Percentiles rank a stretch among this genome's conserved stretches.
Evolutionary conservation across 2,797 vertebrate genomes (phyloP).

Genomic region (Prionace glauca): DNA sequence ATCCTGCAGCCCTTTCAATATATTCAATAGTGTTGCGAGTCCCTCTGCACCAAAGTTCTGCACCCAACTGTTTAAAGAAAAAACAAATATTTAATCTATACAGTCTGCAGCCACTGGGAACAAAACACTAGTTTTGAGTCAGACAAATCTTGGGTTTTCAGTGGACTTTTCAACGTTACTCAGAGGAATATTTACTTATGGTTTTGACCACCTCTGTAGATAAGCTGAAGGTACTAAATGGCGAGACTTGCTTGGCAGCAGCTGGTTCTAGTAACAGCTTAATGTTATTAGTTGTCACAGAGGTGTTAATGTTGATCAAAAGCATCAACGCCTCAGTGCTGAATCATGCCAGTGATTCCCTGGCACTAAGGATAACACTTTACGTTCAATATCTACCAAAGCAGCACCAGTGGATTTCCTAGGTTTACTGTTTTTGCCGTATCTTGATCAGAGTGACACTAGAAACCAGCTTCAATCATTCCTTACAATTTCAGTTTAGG

Average conservation of each 20-base stretch:
- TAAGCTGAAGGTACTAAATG: neutral
- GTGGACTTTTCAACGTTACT: neutral
- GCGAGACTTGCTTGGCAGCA: neutral
- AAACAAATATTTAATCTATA: slow-evolving; percentile 9
- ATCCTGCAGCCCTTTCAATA: slow-evolving; percentile 71
- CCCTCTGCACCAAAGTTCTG: slow-evolving; percentile 85
- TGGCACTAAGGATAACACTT: neutral
- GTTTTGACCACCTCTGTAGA: neutral
- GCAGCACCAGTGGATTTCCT: neutral
- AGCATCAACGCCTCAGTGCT: neutral
- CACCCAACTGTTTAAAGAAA: slow-evolving; percentile 69
- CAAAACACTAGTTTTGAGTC: neutral
- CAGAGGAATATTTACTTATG: neutral
- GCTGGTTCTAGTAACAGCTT: neutral
- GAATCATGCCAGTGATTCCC: neutral
- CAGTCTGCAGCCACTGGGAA: neutral
- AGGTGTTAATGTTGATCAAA: neutral
- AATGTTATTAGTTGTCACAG: neutral
- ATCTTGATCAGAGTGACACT: neutral
- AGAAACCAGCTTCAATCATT: neutral
- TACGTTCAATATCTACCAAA: neutral
- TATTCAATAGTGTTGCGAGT: slow-evolving; percentile 65
- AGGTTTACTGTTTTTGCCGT: neutral
- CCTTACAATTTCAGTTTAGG: neutral
- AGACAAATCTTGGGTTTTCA: neutral